Base-by-base conservation (phyloP, 2,797 vertebrate genomes). In the Neostethus bicornis region DNA sequence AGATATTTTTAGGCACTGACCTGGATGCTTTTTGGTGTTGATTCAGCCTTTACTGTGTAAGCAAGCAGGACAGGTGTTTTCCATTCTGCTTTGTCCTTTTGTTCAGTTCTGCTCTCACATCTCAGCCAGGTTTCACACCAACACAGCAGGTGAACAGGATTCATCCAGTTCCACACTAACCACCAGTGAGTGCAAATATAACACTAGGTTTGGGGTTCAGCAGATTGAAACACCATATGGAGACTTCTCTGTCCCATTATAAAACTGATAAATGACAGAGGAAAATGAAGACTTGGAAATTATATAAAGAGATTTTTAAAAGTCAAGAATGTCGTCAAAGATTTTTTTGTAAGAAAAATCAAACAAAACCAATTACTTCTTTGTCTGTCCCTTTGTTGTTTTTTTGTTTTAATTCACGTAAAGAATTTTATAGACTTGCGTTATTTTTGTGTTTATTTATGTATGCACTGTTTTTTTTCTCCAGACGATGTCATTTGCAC, bases 1-100 rank as follows among this genome's bases (percentile, higher is more conserved):
- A 34, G 32, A 26, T 63, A 52, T 69, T 74, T 60, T 58, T 49
- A 57, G 58, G 19, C 34, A 24, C 34, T 51, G 52, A 56, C 29
- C 47, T 0, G 16, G 57, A 60, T 6, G 49, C 43, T 41, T 53
- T 39, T 45, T 24, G 4, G 32, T 54, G 25, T 64, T 4, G 1
- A 44, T 51, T 55, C 67, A 28, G 57, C 37, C 51, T 63, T 51
- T 56, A 49, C 23, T 53, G 39, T 51, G 54, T 54, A 63, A 71
- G 55, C 60, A 45, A 67, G 13, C 38, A 17, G 45, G 70, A 73
- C 80, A 80, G 80, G 80, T 84, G 80, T 77, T 83, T 84, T 79
- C 79, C 71, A 59, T 29, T 76, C 54, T 53, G 52, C 43, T 3
- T 49, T 61, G 51, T 71, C 64, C 58, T 59, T 72, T 51, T 46